Percentiles rank a stretch among this genome's conserved stretches.
These are phyloP conservation scores for Mizuhopecten yessoensis DNA, from an alignment of 1,140 invertebrate genomes.

Conservation along the genomic window DNA sequence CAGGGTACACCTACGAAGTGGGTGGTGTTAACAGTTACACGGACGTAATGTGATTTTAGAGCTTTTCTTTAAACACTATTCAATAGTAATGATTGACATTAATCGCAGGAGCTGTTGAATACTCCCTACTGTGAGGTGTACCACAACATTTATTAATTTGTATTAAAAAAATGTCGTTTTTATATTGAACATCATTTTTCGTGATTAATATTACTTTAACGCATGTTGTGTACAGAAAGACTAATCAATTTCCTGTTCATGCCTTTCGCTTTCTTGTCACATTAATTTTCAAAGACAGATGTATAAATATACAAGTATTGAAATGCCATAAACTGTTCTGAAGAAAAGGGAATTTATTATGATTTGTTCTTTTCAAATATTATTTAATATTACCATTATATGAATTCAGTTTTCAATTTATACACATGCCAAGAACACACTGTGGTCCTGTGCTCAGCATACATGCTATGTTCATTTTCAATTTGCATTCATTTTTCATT, in stretches of 20 bases:
- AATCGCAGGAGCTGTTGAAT: neutral
- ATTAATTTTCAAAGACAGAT: neutral
- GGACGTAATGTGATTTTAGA: neutral
- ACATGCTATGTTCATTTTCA: neutral
- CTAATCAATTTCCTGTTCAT: neutral
- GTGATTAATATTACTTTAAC: neutral
- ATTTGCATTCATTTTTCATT: neutral
- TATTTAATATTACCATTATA: constrained; percentile 2
- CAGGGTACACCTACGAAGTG: neutral
- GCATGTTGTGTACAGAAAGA: neutral
- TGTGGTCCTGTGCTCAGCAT: neutral
- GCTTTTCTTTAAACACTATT: neutral
- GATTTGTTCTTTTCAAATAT: neutral
- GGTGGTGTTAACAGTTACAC: neutral
- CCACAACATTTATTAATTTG: neutral
- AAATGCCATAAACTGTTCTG: neutral
- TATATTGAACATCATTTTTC: neutral
- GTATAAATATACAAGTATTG: constrained; percentile 15
- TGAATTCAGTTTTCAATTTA: neutral
- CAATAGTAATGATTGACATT: neutral
- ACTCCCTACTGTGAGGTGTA: neutral
- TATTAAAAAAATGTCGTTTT: neutral
- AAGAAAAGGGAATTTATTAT: neutral
- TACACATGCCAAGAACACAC: constrained; percentile 9
- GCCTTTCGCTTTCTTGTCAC: neutral